Base-by-base conservation (phyloP, 2,797 vertebrate genomes). In the Melanotaenia nigrans region DNA sequence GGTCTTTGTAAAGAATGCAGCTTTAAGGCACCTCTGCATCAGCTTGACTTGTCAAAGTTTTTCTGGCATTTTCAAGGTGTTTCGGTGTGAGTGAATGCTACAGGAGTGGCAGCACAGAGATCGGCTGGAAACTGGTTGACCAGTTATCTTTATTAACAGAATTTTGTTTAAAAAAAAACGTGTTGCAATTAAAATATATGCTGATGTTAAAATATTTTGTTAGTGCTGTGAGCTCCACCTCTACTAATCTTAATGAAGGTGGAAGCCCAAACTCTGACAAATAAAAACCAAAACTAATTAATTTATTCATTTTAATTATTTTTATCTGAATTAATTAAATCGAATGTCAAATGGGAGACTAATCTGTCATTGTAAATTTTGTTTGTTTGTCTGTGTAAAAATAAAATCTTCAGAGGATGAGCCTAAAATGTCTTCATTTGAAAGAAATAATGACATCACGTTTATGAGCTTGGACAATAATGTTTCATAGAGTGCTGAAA, bases 1-100 rank as follows among this genome's bases (percentile, higher is more conserved):
- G 64, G 53, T 35, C 35, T 28, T 36, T 51, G 24, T n/a, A 47
- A 14, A 59, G 32, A 55, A 56, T 55, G 24, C 53, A 66, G 24
- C 5, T 28, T 28, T 7, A 55, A 55, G 5, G 4, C 24, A 42
- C 53, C 54, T 55, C 0, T 0, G 25, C 25, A 30, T 65, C 18
- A n/a, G n/a, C 3, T 25, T 22, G 42, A 45, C 1, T 7, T 45
- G 42, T 20, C 18, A 18, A 45, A 18, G 45, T n/a, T 47, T 47
- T 47, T 47, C 42, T 6, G 5, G 7, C 16, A 20, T 20, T 20
- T 6, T 16, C 42, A 45, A 45, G 5, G 7, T 6, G 42, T 35
- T 35, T 55, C 35, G 55, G 18, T 9, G 47, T 24, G 2, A 51
- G 10, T 22, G 11, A 53, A 53, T 12, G 11, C 51, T 25, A 28